These are phyloP conservation scores for Pteronotus mesoamericanus DNA, from an alignment of 2,797 vertebrate genomes.

Conservation along the genomic window DNA sequence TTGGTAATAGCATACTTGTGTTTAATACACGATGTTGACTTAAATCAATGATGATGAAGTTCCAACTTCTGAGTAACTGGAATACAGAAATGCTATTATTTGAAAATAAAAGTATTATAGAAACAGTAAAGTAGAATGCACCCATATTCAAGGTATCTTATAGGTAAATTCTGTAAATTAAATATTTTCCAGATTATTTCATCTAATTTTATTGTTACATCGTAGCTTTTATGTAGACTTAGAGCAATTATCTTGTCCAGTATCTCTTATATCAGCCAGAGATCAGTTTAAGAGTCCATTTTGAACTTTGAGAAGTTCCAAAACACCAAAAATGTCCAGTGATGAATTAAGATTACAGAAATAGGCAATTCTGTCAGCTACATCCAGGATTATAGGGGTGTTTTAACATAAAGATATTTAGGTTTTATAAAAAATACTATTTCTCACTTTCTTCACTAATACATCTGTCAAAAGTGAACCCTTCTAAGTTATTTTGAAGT, in stretches of 20 bases:
- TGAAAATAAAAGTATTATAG: slow-evolving; percentile 15
- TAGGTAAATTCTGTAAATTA: slow-evolving; percentile 21
- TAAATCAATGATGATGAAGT: neutral
- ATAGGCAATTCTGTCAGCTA: neutral
- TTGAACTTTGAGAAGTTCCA: neutral
- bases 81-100: slow-evolving; percentile 40
- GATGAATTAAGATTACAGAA: neutral
- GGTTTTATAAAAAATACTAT: neutral
- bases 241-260: neutral
- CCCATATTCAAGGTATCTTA: neutral
- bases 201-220: neutral
- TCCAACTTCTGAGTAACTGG: neutral
- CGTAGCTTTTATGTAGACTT: neutral
- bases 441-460: slow-evolving; percentile 8
- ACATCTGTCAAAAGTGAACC: neutral
- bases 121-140: neutral
- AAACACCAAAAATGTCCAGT: neutral
- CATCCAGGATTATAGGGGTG: neutral
- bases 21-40: slow-evolving; percentile 19
- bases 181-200: neutral
- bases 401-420: neutral
- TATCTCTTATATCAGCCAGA: neutral
- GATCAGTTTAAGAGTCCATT: neutral
- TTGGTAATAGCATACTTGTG: neutral
- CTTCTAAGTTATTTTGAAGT: slow-evolving; percentile 27